These are phyloP conservation scores for Periophthalmus modestus DNA, from an alignment of 2,113 vertebrate genomes.

Conservation along the genomic window DNA sequence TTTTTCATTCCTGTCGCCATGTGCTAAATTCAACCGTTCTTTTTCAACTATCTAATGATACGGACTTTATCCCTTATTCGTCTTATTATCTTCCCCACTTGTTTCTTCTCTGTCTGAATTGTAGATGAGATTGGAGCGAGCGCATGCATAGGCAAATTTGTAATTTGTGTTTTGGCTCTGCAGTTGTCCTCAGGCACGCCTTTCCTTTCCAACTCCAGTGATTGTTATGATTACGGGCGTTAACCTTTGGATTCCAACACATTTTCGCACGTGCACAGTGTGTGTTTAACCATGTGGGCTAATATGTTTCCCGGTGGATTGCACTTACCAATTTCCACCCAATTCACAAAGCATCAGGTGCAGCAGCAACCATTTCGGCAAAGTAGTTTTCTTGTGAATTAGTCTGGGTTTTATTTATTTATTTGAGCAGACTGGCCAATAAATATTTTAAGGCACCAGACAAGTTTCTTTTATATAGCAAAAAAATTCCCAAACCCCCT, in stretches of 20 bases:
- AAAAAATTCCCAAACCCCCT: background rate
- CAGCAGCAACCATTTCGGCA: conserved; percentile 15
- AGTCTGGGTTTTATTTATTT: background rate
- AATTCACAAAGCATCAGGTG: conserved; percentile 31
- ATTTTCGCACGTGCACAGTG: background rate
- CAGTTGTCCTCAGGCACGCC: conserved; percentile 16
- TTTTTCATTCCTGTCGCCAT: conserved; percentile 3
- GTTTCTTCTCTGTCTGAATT: conserved; percentile 12
- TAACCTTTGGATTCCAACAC: conserved; percentile 13
- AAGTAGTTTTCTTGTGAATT: conserved; percentile 26
- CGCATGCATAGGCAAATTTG: conserved; percentile 29
- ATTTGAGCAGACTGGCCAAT: background rate
- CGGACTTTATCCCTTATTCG: conserved; percentile 19
- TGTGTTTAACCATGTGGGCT: conserved; percentile 9
- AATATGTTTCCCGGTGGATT: conserved; percentile 4
- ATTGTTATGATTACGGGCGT: conserved; percentile 30
- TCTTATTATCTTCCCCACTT: conserved; percentile 21
- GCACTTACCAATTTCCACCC: conserved; percentile 25
- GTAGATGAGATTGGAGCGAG: conserved; percentile 43
- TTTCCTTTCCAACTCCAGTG: conserved; percentile 12
- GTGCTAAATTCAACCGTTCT: background rate
- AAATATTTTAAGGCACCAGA: background rate
- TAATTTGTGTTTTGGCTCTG: conserved; percentile 12
- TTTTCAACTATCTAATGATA: conserved; percentile 4
- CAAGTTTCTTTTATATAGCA: background rate